These are phyloP conservation scores for Ectemnius continuus DNA, from an alignment of 2,888 invertebrate genomes.

Conservation along the genomic window DNA sequence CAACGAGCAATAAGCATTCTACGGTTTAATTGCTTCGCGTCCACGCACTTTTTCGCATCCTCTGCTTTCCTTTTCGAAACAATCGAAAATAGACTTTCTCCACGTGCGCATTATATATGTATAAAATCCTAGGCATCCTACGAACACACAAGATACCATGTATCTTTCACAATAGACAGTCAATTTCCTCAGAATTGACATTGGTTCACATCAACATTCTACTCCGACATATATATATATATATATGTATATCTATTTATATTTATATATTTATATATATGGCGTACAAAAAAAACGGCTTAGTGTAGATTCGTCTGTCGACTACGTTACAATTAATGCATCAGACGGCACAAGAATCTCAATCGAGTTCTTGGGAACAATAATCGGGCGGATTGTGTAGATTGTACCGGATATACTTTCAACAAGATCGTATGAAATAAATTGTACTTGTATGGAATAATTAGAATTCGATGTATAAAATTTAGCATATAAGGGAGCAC, in stretches of 20 bases:
- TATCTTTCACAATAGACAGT: slow-evolving; percentile 7
- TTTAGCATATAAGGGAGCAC: slow-evolving; percentile 11
- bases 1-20: slow-evolving; percentile 3
- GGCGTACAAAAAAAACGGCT: slow-evolving; percentile 25
- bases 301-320: neutral
- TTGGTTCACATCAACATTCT: slow-evolving; percentile 5
- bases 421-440: slow-evolving; percentile 22
- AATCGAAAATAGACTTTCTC: slow-evolving; percentile 39
- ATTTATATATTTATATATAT: slow-evolving; percentile 10
- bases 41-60: neutral
- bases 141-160: slow-evolving; percentile 18
- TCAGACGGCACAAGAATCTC: neutral
- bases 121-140: slow-evolving; percentile 40
- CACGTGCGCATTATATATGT: slow-evolving; percentile 31
- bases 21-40: neutral
- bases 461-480: slow-evolving; percentile 26
- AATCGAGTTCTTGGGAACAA: slow-evolving; percentile 19
- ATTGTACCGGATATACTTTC: slow-evolving; percentile 46
- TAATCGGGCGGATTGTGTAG: slow-evolving; percentile 63
- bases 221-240: slow-evolving; percentile 18
- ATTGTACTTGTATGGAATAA: slow-evolving; percentile 22
- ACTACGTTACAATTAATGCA: neutral
- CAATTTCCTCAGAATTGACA: slow-evolving; percentile 17
- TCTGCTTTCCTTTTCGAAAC: slow-evolving; percentile 6
- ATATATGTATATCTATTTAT: neutral